Percentiles rank a stretch among this genome's conserved stretches.
Evolutionary conservation across 2,113 vertebrate species (phyloP).

Genomic region (Hiodon tergisus): DNA sequence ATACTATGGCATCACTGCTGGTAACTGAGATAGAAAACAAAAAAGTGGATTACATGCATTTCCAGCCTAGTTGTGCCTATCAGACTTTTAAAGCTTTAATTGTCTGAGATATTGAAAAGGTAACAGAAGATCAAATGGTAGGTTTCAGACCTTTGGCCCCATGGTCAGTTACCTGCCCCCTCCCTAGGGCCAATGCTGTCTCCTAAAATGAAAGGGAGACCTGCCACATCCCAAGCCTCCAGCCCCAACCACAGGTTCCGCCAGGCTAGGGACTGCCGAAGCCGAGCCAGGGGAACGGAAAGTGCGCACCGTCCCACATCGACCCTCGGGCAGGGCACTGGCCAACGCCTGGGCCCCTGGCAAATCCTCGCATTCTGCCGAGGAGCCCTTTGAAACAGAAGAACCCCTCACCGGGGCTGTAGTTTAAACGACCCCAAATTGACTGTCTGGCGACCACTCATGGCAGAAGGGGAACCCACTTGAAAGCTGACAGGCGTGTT

Average conservation of each 20-base stretch:
- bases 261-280: background rate
- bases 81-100: too few relatives aligned
- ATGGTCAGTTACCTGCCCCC: too few relatives aligned
- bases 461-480: slow-evolving; percentile 41
- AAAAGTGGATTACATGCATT: too few relatives aligned
- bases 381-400: slow-evolving; percentile 49
- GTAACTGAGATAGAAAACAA: too few relatives aligned
- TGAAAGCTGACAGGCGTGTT: slow-evolving; percentile 46
- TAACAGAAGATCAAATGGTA: background rate
- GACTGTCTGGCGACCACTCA: slow-evolving; percentile 46
- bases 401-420: slow-evolving; percentile 47
- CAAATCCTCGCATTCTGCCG: slow-evolving; percentile 31
- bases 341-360: background rate
- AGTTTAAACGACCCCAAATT: slow-evolving; percentile 44
- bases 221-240: background rate
- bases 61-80: too few relatives aligned
- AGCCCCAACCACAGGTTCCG: background rate
- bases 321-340: background rate
- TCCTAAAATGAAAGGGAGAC: slow-evolving; percentile 19
- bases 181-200: background rate
- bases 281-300: background rate
- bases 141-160: too few relatives aligned
- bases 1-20: too few relatives aligned
- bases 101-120: background rate
- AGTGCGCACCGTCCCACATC: background rate